Evolutionary conservation across 2,888 invertebrate species (phyloP), one percentile per base, ranked within the genome.

Genomic region (Frankliniella intonsa): DNA sequence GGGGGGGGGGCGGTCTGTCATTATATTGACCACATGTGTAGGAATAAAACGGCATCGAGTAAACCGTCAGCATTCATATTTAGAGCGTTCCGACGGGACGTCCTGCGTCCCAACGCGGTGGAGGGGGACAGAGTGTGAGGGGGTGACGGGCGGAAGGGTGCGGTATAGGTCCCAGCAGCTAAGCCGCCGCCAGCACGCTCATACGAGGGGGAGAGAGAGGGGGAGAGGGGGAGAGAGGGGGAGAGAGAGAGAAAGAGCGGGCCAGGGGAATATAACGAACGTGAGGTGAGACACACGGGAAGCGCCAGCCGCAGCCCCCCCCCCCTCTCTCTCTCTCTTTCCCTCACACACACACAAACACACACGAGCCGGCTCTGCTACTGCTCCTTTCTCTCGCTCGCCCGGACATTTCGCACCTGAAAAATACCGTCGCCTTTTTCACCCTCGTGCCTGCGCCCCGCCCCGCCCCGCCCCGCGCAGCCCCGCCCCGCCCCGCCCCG

Each of bases 341-440:
- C 38, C 38, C 38, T 38, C 38, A 5, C 38, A 5, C 38, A 38
- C 38, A 38, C 38, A 38, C 38, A 38, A 2, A 38, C 38, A 38
- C 38, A 38, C 38, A 38, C n/a, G 38, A 38, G 38, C 38, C 38
- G 5, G 3, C 38, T 5, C 38, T 38, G 3, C 38, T 38, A 38
- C 38, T 38, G 38, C 38, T 5, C 38, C 38, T 38, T 2, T 38
- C 38, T 38, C 38, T 38, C 11, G 62, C 19, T 62, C 19, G 62
- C 62, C 62, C 22, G 69, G 25, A 22, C 69, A 76, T 76, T 76
- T 25, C 25, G 69, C 69, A 76, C 69, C 69, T 76, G 69, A 76
- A 25, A 76, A 76, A 76, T 76, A 25, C 25, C 22, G 25, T 76
- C 69, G 22, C 25, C 25, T 76, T 76, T 22, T 76, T 76, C 69